Evolutionary conservation across 2,797 vertebrate species (phyloP), one percentile per base, ranked within the genome.

Genomic region (Lerista edwardsae): DNA sequence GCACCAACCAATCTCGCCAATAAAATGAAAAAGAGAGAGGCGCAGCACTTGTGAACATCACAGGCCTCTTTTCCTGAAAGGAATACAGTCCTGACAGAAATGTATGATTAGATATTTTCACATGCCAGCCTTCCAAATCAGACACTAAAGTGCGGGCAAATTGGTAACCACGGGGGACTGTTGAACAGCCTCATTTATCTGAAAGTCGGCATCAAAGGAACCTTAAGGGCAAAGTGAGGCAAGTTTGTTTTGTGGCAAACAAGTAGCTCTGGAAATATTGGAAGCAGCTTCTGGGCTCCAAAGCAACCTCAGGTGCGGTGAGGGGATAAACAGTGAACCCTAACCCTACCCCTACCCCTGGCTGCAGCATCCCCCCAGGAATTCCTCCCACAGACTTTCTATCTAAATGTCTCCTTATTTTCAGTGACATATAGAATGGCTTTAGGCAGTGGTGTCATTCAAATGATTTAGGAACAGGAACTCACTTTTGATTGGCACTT

Each of bases 81-180:
- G 64, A 62, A 68, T 15, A n/a, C 5, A 64, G 25, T 7, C 19
- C 14, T 51, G 57, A 14, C 59, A 64, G 77, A 71, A 84, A 64
- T 51, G 27, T 68, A 80, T 25, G 64, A 51, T 62, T 31, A 47
- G 25, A 51, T 51, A 83, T 79, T 75, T 79, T 69, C 65, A 77
- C 14, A 31, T 4, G 41, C 44, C 68, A 29, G 8, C 59, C 5
- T 83, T 79, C 71, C 1, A 80, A 82, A 76, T 69, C 79, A 81
- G 72, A 69, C 73, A 39, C 39, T 62, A 36, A 75, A 68, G 72
- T 31, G 47, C 73, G 59, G 57, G 75, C 78, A 80, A 80, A 85
- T 61, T 47, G 72, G 39, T 79, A 80, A 59, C 69, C 61, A 41
- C 6, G 29, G 77, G 83, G 19, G 19, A 57, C 34, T 41, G 36